Evolutionary conservation across 2,113 vertebrate species (phyloP), one percentile per base, ranked within the genome.

Genomic region (Sylvilagus bachmani): DNA sequence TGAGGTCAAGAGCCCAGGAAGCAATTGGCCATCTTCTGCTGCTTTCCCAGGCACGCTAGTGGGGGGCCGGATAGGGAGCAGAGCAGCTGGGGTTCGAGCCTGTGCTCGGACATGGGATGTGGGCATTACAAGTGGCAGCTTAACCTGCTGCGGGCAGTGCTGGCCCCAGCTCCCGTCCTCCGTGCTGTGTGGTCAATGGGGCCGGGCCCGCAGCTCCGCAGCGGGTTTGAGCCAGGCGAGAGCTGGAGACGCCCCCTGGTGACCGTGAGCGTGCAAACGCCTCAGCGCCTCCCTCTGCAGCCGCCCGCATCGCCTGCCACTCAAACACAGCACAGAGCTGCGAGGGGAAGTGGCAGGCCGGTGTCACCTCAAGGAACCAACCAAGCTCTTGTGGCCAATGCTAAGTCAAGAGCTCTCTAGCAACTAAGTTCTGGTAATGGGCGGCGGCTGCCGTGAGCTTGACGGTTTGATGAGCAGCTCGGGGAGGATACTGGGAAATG

Each of bases 251-350:
- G n/a, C n/a, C n/a, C n/a, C n/a, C n/a, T 3, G 81, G 19, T 13
- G 29, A 51, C 24, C 85, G 62, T 62, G 7, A 13, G 29, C 73
- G 27, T 70, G 19, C 69, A 87, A 71, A 70, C 21, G 58, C 66
- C 73, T 33, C 77, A 70, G 19, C 31, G 53, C 69, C 88, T 91
- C 91, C 74, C 88, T 66, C 66, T 31, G 10, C 70, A 95, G 79
- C 17, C 58, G 22, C n/a, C 31, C 53, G 33, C 17, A n/a, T 71
- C n/a, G 67, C 38, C 38, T 44, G 38, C 38, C 38, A 44, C 38
- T 44, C 38, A 44, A 44, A 44, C 38, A 44, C 38, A 44, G 4
- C 38, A 5, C 38, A 5, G 38, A 38, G 38, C 38, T 38, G 38
- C 38, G 38, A 38, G 38, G 38, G 5, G 38, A 38, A 38, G 5